phyloP scores from a whole-genome alignment of 2,113 vertebrate species.

The Psophia crepitans region DNA sequence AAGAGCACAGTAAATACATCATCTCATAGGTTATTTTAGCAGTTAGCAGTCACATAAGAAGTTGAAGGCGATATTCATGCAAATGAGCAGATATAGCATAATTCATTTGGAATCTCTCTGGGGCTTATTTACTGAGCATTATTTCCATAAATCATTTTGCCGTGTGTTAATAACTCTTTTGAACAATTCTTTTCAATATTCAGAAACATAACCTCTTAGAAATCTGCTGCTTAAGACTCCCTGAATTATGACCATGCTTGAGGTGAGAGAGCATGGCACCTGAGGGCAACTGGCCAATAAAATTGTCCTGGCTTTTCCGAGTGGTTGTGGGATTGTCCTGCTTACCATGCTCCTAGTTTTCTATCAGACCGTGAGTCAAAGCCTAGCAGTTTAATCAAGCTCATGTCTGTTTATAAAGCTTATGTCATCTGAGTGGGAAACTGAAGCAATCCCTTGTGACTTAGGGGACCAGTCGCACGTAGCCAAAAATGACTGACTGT shows the following conservation, averaged over 20 bases:
- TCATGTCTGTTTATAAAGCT: neutral
- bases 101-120: neutral
- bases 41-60: neutral
- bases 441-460: neutral
- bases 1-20: neutral
- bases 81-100: neutral
- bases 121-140: neutral
- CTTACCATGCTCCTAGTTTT: neutral
- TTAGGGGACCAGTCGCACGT: neutral
- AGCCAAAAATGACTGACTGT: neutral
- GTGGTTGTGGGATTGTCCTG: neutral
- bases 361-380: neutral
- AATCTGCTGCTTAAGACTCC: neutral
- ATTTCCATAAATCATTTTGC: neutral
- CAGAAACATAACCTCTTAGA: neutral
- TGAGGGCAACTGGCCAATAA: neutral
- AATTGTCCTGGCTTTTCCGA: neutral
- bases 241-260: neutral
- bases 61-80: neutral
- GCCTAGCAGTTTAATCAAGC: neutral
- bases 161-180: neutral
- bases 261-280: neutral
- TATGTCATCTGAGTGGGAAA: neutral
- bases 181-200: neutral
- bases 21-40: neutral